A percentile compares a stretch with the other conserved stretches of the same genome.
Conservation (phyloP, 1,140 invertebrate species). For the Pseudomyrmex cubaensis region DNA sequence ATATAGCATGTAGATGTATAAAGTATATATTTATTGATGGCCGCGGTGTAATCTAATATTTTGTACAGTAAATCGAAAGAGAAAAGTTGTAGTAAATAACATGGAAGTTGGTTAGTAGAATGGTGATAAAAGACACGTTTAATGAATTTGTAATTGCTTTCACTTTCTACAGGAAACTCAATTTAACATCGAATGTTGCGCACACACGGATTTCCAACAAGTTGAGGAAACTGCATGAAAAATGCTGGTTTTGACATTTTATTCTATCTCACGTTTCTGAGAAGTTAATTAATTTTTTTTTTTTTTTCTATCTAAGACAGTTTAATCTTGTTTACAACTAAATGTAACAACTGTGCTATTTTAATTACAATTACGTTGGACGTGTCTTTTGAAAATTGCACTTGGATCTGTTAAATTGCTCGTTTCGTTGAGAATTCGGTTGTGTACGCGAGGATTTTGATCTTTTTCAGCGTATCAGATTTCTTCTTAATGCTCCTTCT, state of each 20-base stretch:
- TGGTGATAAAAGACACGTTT: constrained; percentile 36
- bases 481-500: constrained; percentile 39
- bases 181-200: neutral
- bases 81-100: constrained; percentile 45
- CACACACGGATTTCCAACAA: neutral
- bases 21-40: constrained; percentile 3
- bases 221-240: neutral
- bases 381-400: neutral
- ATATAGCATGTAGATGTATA: constrained; percentile 40
- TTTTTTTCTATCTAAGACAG: neutral
- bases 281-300: neutral
- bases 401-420: neutral
- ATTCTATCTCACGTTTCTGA: too few relatives aligned
- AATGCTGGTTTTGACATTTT: too few relatives aligned
- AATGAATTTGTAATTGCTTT: neutral
- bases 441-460: constrained; percentile 20
- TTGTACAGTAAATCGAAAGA: constrained; percentile 41
- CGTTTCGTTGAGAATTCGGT: constrained; percentile 4
- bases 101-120: constrained; percentile 25
- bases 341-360: neutral
- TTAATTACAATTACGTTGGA: neutral
- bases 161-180: neutral
- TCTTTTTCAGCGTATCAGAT: constrained; percentile 38
- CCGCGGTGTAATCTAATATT: constrained; percentile 40
- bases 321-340: too few relatives aligned